A percentile compares a stretch with the other conserved stretches of the same genome.
These are phyloP conservation scores for Rhinogobio ventralis DNA, from an alignment of 2,797 vertebrate species.

Conservation along the genomic window DNA sequence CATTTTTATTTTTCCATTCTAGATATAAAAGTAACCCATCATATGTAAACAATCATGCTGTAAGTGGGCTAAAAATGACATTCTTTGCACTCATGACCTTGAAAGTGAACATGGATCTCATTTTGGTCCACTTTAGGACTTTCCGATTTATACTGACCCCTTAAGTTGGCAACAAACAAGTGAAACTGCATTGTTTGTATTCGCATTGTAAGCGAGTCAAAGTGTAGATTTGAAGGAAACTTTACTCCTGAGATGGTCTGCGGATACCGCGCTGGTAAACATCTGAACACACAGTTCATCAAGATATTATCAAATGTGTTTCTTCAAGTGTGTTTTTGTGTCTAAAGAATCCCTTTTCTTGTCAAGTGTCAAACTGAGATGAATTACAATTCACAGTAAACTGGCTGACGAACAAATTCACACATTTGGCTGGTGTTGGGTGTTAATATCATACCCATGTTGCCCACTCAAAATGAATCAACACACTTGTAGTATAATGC, in stretches of 20 bases:
- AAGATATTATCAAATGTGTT: not conserved
- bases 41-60: not conserved
- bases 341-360: not conserved
- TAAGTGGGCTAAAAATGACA: not conserved
- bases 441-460: not conserved
- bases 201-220: not conserved
- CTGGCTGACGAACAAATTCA: not conserved
- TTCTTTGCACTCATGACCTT: not conserved
- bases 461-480: not conserved
- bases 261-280: no score
- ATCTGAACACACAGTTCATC: not conserved
- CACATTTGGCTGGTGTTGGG: not conserved
- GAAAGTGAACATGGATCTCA: not conserved
- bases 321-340: not conserved
- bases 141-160: not conserved
- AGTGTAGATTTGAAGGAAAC: not conserved
- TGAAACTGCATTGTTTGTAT: not conserved
- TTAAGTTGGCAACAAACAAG: not conserved
- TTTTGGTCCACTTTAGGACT: not conserved
- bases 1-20: not conserved
- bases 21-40: not conserved
- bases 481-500: not conserved
- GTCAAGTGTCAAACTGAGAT: not conserved
- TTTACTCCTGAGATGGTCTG: not conserved
- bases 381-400: not conserved